phyloP scores from a whole-genome alignment of 2,888 invertebrate genomes.

The Lomographa bimaculata region DNA sequence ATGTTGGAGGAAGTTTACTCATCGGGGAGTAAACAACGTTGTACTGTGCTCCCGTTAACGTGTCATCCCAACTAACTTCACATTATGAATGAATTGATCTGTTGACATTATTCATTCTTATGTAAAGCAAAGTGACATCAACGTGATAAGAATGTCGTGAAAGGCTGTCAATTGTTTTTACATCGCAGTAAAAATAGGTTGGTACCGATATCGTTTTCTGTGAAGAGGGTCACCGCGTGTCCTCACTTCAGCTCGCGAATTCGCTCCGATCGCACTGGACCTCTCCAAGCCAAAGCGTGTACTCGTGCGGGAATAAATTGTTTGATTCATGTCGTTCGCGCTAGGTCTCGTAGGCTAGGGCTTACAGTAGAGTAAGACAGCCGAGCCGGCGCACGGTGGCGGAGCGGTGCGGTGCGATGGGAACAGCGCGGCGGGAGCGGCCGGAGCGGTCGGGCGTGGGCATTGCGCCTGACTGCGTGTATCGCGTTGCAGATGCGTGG shows the following conservation, averaged over 20 bases:
- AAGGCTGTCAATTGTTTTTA: slow-evolving; percentile 9
- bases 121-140: slow-evolving; percentile 4
- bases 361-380: slow-evolving; percentile 45
- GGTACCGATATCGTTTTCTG: slow-evolving; percentile 63
- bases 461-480: slow-evolving; percentile 76
- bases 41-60: slow-evolving; percentile 8
- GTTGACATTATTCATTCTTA: slow-evolving; percentile 3
- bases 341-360: slow-evolving; percentile 55
- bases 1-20: slow-evolving; percentile 16
- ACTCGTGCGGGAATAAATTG: slow-evolving; percentile 53
- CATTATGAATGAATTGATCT: slow-evolving; percentile 1
- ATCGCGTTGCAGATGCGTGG: slow-evolving; percentile 80
- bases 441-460: slow-evolving; percentile 55
- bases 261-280: slow-evolving; percentile 81
- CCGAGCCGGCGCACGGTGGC: slow-evolving; percentile 56
- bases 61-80: slow-evolving; percentile 8
- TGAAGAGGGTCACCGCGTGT: slow-evolving; percentile 67
- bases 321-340: slow-evolving; percentile 43
- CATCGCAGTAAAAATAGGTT: slow-evolving; percentile 54
- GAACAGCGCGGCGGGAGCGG: slow-evolving; percentile 60
- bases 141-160: slow-evolving; percentile 7
- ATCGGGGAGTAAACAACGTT: slow-evolving; percentile 16
- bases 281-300: slow-evolving; percentile 71
- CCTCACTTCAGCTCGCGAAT: slow-evolving; percentile 66
- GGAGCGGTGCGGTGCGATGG: slow-evolving; percentile 78